Evolutionary conservation across 2,888 invertebrate genomes (phyloP), one percentile per base, ranked within the genome.

Genomic region (Syritta pipiens): DNA sequence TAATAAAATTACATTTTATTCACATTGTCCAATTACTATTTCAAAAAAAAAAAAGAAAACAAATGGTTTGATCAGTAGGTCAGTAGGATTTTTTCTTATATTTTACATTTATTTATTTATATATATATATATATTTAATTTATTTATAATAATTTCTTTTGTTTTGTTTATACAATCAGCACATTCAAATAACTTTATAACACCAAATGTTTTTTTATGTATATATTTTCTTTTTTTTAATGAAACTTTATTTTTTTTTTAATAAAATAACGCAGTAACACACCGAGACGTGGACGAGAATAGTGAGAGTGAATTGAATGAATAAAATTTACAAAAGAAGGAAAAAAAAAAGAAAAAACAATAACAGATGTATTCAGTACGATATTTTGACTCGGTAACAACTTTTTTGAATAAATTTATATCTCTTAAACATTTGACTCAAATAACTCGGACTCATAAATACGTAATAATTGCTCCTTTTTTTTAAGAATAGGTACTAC

Each of bases 151-250:
- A n/a, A n/a, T n/a, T n/a, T n/a, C n/a, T n/a, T n/a, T n/a, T n/a
- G 20, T 14, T 44, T 53, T 32, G 32, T 40, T 51, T 49, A 42
- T 60, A 59, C 49, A 69, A 60, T 42, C 44, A 77, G 65, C 59
- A 77, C 68, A 60, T 48, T 59, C 46, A 71, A 71, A 44, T 71
- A 77, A 65, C 63, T 60, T 32, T 30, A 53, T 7, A 77, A 77
- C 77, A 77, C 42, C 72, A 59, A 71, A 37, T 63, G 49, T 53
- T 72, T 53, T 26, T 17, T 9, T 44, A 48, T 55, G 3, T n/a
- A n/a, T n/a, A n/a, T n/a, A n/a, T n/a, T n/a, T n/a, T n/a, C n/a
- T n/a, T n/a, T n/a, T n/a, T n/a, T n/a, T n/a, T n/a, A 37, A 37
- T 28, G 2, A 28, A 28, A 10, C 14, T 44, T 28, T 30, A 10